Evolutionary conservation across 64 coral and sea anemone genomes (phyloP), one percentile per base, ranked within the genome.

Genomic region (Montipora cactus): DNA sequence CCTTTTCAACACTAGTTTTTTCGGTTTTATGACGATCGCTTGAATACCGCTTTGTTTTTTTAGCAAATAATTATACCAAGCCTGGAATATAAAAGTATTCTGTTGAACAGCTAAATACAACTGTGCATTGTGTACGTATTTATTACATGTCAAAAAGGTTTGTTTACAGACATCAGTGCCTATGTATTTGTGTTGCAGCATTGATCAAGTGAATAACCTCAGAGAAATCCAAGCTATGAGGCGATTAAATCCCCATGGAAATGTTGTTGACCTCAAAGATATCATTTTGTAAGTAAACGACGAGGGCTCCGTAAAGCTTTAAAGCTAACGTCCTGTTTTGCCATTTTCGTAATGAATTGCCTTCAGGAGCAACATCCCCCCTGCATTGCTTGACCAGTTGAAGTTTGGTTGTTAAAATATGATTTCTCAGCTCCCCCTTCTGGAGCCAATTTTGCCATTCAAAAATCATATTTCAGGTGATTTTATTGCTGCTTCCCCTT

Each of bases 201-300:
- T 99, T 83, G 97, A 99, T 76, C 97, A 99, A 89, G 97, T 99
- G n/a, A 99, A 99, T 49, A 99, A 99, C 25, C 51, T 99, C 16
- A 90, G 97, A 77, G 97, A 99, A 84, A 94, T 99, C 4, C 97
- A 99, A 81, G 97, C 97, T 1, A 99, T 99, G 97, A 70, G 95
- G 66, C 93, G 97, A 7, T 45, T 99, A 28, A 96, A 86, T 70
- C 97, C 97, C 8, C 95, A 99, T 90, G 88, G 91, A 44, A 96
- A 99, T 89, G 95, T 99, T 1, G 92, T 99, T 37, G 95, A 96
- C 19, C 78, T 99, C 44, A 99, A 99, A 68, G 97, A 99, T 74
- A 94, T 99, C 47, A 80, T 99, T 53, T 99, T 96, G 97, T 99
- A 89, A 99, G 97, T 94, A 77, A 18, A 10, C 7, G 37, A 77